phyloP scores from a whole-genome alignment of 2,888 invertebrate genomes.

The Scaptomyza parva region DNA sequence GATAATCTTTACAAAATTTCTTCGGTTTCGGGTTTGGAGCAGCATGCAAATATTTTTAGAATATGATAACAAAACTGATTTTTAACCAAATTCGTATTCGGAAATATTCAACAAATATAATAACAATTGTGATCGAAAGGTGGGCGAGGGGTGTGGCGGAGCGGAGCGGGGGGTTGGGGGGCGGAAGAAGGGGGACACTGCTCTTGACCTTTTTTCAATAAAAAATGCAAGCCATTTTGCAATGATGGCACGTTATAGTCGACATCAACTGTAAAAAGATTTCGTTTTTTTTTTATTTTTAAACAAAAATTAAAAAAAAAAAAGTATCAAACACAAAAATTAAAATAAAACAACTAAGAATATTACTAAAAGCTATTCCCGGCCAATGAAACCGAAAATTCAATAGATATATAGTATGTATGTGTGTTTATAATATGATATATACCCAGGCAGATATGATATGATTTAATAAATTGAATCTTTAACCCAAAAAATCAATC shows the following conservation, averaged over 20 bases:
- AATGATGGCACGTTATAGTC: constrained; percentile 90
- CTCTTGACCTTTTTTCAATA: constrained; percentile 84
- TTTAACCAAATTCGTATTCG: background rate
- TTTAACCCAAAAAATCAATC: no score
- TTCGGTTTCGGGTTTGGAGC: background rate
- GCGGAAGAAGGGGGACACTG: constrained; percentile 19
- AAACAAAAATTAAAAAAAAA: constrained; percentile 39
- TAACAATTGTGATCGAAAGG: constrained; percentile 17
- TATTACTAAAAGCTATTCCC: constrained; percentile 14
- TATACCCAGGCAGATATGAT: background rate
- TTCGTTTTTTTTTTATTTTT: constrained; percentile 37
- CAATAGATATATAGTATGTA: background rate
- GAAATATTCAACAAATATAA: constrained; percentile 11
- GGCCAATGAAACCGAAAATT: constrained; percentile 18
- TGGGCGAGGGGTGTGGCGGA: no score
- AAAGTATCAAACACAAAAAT: constrained; percentile 41
- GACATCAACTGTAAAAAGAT: constrained; percentile 88
- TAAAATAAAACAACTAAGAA: constrained; percentile 22
- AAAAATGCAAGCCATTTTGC: constrained; percentile 90
- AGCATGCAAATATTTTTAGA: constrained; percentile 1
- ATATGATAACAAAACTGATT: background rate
- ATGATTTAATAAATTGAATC: background rate
- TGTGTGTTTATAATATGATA: no score
- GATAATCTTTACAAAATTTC: background rate
- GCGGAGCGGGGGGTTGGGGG: background rate